Conservation (phyloP, 2,888 invertebrate genomes). For the Pyralis farinalis region DNA sequence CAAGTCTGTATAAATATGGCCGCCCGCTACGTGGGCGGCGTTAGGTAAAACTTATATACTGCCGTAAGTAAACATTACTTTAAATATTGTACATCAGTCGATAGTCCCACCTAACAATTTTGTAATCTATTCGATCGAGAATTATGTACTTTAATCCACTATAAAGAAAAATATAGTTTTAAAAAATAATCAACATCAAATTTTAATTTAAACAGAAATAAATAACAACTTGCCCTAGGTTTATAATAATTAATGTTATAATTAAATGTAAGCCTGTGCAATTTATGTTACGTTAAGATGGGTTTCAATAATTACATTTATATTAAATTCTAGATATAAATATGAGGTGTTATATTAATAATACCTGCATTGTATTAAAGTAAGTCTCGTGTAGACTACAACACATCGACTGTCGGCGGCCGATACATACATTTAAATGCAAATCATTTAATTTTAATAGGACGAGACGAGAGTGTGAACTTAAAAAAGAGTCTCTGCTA, state of each 20-base stretch:
- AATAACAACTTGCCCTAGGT: slow-evolving; percentile 83
- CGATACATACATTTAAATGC: slow-evolving; percentile 65
- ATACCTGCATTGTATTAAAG: slow-evolving; percentile 79
- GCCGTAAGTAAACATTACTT: slow-evolving; percentile 76
- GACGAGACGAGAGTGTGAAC: slow-evolving; percentile 60
- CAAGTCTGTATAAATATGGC: slow-evolving; percentile 67
- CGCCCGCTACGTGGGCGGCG: slow-evolving; percentile 50
- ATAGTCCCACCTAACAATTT: slow-evolving; percentile 76
- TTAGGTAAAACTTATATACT: slow-evolving; percentile 74
- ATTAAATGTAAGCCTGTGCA: slow-evolving; percentile 80
- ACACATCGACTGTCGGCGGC: slow-evolving; percentile 48
- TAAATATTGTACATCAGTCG: slow-evolving; percentile 80
- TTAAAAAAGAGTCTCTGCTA: slow-evolving; percentile 65
- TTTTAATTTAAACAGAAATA: slow-evolving; percentile 82
- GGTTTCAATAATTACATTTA: slow-evolving; percentile 75
- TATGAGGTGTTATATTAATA: slow-evolving; percentile 78
- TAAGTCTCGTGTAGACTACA: slow-evolving; percentile 71
- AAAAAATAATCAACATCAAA: slow-evolving; percentile 78
- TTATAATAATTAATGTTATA: slow-evolving; percentile 78
- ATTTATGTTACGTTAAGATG: slow-evolving; percentile 72
- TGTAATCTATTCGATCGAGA: slow-evolving; percentile 75
- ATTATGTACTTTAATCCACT: slow-evolving; percentile 77
- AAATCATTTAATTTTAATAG: slow-evolving; percentile 54
- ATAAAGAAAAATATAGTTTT: slow-evolving; percentile 67
- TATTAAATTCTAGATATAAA: slow-evolving; percentile 76